Base-by-base conservation (phyloP, 2,888 invertebrate species). In the Archips crataeganus region DNA sequence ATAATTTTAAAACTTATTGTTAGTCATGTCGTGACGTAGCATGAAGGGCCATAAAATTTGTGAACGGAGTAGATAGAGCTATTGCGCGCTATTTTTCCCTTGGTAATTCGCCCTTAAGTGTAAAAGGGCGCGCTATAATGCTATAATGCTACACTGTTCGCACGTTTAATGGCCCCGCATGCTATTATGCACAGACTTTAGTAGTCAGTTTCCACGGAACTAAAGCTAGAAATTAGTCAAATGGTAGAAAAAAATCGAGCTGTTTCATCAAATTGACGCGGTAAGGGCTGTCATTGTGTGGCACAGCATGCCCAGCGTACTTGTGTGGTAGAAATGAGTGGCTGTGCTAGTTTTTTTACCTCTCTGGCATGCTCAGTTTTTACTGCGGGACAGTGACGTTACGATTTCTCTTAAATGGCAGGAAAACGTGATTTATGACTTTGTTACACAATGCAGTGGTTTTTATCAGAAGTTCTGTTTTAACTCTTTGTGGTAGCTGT, bases 341-440 rank as follows among this genome's bases (percentile, higher is more conserved):
- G 77, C 67, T 76, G 64, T 72, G 69, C 69, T 70, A 79, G 81
- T 78, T 78, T 78, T 79, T 78, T 79, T 54, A 54, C 6, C 23
- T 72, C 68, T 73, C 64, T 72, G 49, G 74, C 74, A 74, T 70
- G 74, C 65, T 74, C 74, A 74, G 60, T 54, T 62, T 15, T 32
- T 51, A 4, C 42, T 51, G 57, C 70, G 51, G 64, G 59, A 39
- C 32, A 36, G 54, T 36, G 36, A 57, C 34, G 51, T 47, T 59
- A 49, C 15, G 45, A 57, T 47, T 39, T 23, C 36, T 39, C 32
- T 23, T 57, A 32, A 23, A 54, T 54, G 23, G 8, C 54, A 54
- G 9, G 15, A 23, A 54, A 8, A 23, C 23, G 11, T 15, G 15
- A 54, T 54, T 23, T 54, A 49, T n/a, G 49, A 49, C 4, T 49